Base-by-base conservation (phyloP, 2,113 vertebrate genomes). In the Oreotrochilus melanogaster region DNA sequence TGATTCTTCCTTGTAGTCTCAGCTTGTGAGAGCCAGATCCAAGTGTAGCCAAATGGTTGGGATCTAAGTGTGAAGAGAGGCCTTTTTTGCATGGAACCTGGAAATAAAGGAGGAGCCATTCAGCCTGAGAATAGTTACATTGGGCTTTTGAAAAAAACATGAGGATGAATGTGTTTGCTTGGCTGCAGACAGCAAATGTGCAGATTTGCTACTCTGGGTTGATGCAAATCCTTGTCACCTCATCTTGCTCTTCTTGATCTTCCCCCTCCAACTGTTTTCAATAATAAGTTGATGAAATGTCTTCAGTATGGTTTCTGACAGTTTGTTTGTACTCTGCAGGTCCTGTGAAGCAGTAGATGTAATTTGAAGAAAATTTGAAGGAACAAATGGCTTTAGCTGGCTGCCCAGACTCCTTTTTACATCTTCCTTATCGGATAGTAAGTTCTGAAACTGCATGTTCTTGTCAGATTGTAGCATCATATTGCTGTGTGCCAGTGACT, bases 381-480 rank as follows among this genome's bases (percentile, higher is more conserved):
- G 94, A 97, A 88, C 97, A 96, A 91, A 98, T 99, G 98, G 99
- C 98, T 97, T 98, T 99, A 97, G 98, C 99, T 66, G 98, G 98
- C 95, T 99, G 98, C 96, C 98, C 98, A 48, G 99, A 99, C 97
- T 99, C 99, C 97, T 99, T 99, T 97, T 96, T 99, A 89, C 98
- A 98, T 97, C 98, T 98, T 97, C 98, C 98, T 14, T 98, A 98
- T 88, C 95, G 95, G 86, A 96, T 97, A 97, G 97, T 97, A 97
- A 97, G 97, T 97, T 78, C 86, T 51, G 43, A 89, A 96, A 94
- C 56, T 94, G 53, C 86, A 80, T 92, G 88, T 94, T 91, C 5
- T 0, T 95, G 69, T 96, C 82, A 86, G 35, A 48, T 92, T 84
- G 64, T 86, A 81, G 73, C 86, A 67, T 92, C 51, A 11, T 93